Conservation (phyloP, 2,888 invertebrate genomes). For the Tuberolachnus salignus region DNA sequence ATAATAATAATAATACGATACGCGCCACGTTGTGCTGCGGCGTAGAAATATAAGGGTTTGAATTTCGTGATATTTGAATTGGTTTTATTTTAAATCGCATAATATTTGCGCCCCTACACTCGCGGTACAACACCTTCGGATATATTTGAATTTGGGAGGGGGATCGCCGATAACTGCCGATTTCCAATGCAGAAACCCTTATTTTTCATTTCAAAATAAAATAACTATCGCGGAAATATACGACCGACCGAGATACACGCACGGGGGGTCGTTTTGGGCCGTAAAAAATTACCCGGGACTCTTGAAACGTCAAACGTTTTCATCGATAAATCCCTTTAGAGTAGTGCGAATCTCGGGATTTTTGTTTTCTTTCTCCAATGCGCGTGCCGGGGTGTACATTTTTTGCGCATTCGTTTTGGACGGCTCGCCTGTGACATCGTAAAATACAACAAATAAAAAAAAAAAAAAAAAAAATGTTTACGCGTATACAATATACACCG, state of each 20-base stretch:
- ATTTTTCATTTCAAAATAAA: conserved; percentile 50
- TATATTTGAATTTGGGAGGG: conserved; percentile 41
- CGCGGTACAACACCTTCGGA: conserved; percentile 8
- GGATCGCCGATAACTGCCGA: conserved; percentile 39
- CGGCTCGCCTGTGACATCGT: background rate
- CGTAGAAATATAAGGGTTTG: background rate
- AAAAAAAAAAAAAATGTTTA: no score
- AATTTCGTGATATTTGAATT: background rate
- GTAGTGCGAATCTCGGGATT: background rate
- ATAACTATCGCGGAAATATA: conserved; percentile 34
- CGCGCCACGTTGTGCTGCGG: no score
- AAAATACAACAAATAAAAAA: no score
- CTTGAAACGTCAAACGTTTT: conserved; percentile 19
- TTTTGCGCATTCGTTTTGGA: background rate
- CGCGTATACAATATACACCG: no score
- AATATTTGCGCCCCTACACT: conserved; percentile 2
- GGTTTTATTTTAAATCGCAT: conserved; percentile 35
- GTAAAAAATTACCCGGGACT: conserved; percentile 25
- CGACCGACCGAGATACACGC: background rate
- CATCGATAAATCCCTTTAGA: conserved; percentile 3
- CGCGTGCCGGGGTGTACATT: background rate
- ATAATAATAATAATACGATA: no score
- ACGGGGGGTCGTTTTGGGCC: background rate
- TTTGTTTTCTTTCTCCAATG: background rate
- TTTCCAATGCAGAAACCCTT: conserved; percentile 41